Conservation (phyloP, 2,888 invertebrate genomes). For the Atethmia centrago region DNA sequence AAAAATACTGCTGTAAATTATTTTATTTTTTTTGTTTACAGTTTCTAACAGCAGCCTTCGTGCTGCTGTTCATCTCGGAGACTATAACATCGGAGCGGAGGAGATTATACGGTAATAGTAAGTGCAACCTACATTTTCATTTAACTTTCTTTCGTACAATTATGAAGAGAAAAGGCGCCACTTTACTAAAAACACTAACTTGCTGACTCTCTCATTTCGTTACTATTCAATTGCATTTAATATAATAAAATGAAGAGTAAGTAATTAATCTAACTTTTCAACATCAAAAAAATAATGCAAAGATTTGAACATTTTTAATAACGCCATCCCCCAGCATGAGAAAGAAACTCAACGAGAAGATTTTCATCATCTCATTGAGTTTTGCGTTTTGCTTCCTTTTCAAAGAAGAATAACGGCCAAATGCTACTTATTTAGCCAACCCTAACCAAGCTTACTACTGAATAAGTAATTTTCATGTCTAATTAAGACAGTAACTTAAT, state of each 20-base stretch:
- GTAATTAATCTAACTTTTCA: not conserved
- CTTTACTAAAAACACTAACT: not conserved
- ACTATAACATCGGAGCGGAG: not conserved
- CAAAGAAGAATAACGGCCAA: not conserved
- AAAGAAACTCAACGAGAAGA: not conserved
- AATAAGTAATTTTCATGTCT: not conserved
- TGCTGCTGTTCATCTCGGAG: conserved; percentile 3
- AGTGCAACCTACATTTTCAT: conserved; percentile 1
- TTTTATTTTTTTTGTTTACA: conserved; percentile 10
- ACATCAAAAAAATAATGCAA: not conserved
- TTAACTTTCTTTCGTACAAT: not conserved
- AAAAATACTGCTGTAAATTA: not conserved
- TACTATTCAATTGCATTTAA: too few species aligned
- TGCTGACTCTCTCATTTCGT: not conserved
- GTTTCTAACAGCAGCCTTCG: conserved; percentile 4
- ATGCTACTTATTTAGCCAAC: not conserved
- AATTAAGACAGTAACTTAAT: not conserved
- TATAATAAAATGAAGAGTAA: not conserved
- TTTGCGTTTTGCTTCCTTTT: not conserved
- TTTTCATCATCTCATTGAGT: not conserved
- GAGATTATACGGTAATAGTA: not conserved
- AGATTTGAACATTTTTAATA: not conserved
- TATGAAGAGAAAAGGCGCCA: not conserved
- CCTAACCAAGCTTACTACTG: not conserved
- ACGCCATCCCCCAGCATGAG: conserved; percentile 6